Conservation (phyloP, 2,888 invertebrate genomes). For the Corbicula japonica region DNA sequence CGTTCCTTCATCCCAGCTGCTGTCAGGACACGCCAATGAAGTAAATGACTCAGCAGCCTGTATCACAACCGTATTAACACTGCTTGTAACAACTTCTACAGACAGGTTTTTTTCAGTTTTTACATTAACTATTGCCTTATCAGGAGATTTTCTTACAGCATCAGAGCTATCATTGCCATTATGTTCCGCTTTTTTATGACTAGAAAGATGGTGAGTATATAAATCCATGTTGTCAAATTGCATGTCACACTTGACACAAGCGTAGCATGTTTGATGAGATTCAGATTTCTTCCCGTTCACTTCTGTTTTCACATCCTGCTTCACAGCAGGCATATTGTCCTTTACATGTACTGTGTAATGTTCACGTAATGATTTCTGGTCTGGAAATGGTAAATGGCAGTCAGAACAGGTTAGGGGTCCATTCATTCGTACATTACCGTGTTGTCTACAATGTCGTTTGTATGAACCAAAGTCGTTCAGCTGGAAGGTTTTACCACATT, state of each 20-base stretch:
- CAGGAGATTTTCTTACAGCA: conserved; percentile 6
- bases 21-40: conserved; percentile 77
- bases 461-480: conserved; percentile 84
- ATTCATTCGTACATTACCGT: conserved; percentile 69
- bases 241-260: conserved; percentile 33
- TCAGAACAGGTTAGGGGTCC: conserved; percentile 75
- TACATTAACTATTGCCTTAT: conserved; percentile 2
- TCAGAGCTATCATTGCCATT: conserved; percentile 1
- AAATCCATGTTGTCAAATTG: conserved; percentile 34
- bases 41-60: conserved; percentile 76
- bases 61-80: conserved; percentile 57
- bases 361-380: conserved; percentile 68
- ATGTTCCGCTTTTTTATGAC: conserved; percentile 23
- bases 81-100: conserved; percentile 51
- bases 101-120: conserved; percentile 8
- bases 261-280: conserved; percentile 23
- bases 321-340: conserved; percentile 24
- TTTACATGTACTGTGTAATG: conserved; percentile 62
- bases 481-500: conserved; percentile 82
- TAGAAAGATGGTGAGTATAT: conserved; percentile 35
- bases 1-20: conserved; percentile 71
- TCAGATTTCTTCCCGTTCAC: conserved; percentile 19
- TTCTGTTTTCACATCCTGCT: conserved; percentile 25
- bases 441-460: conserved; percentile 82
- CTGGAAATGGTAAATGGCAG: conserved; percentile 71